Evolutionary conservation across 2,113 vertebrate genomes (phyloP), one percentile per base, ranked within the genome.

Genomic region (Mungos mungo): DNA sequence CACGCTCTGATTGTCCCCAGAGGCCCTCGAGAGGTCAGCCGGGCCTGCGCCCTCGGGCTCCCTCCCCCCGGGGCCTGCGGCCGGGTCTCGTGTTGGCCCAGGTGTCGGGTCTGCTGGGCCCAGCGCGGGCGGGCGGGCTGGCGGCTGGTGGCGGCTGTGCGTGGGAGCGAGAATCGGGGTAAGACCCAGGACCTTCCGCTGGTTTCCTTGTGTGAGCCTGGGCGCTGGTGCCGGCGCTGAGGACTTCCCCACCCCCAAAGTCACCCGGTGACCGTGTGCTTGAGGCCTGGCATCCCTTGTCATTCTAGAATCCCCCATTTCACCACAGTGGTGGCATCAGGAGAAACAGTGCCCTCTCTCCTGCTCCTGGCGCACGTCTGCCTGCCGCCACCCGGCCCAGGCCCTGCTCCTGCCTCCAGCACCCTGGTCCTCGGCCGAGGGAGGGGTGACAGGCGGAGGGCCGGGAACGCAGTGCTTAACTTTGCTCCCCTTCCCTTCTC

Each of bases 321-420:
- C 38, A 4, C 27, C 21, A 60, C 35, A 7, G 4, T 97, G 98
- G 98, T 97, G 69, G 98, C 96, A 96, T 98, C 98, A 97, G 98
- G 97, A 98, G 99, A 98, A 96, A 95, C 98, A 98, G 54, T 33
- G 47, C 33, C 9, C 38, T n/a, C 8, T 33, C 13, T 4, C 7
- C 23, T 10, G 2, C 35, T 10, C 18, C 72, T 5, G 41, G 68
- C n/a, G 2, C 63, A 7, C 8, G 38, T 5, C 74, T 88, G 25
- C 52, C 72, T 47, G 0, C 50, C 54, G 9, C 81, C 87, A 68
- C 52, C 57, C 96, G 76, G 87, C 41, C 72, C 6, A 52, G 83
- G 0, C 31, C 15, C 25, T 4, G 60, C 31, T 1, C 96, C 98
- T 92, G 14, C 57, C 19, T 1, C n/a, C 3, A 5, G 60, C 41